Evolutionary conservation across 92 coral and sea anemone genomes (phyloP).

Genomic region (Palythoa caribaeorum): DNA sequence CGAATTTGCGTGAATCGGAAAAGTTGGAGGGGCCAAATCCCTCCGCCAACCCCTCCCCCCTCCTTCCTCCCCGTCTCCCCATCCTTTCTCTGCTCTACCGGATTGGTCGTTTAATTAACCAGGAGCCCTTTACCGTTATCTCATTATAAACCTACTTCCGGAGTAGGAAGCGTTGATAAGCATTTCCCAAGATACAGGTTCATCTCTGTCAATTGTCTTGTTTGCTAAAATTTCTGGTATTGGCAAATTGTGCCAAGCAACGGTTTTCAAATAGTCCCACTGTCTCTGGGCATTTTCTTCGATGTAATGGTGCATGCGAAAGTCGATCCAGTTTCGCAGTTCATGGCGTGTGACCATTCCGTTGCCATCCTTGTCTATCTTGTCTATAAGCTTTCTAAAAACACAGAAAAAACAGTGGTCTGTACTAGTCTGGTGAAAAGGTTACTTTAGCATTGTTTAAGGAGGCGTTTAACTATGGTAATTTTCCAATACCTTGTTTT

Average conservation of each 20-base stretch:
- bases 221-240: not conserved
- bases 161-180: not conserved
- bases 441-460: not conserved
- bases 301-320: constrained; percentile 22
- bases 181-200: constrained; percentile 10
- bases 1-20: too few relatives aligned
- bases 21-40: too few relatives aligned
- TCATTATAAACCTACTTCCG: not conserved
- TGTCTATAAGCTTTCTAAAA: constrained; percentile 54
- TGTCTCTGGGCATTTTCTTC: constrained; percentile 2
- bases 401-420: not conserved
- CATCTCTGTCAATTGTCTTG: constrained; percentile 19
- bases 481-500: too few relatives aligned
- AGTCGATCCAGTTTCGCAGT: constrained; percentile 54
- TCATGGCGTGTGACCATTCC: constrained; percentile 40
- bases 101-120: too few relatives aligned
- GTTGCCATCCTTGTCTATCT: constrained; percentile 60
- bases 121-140: too few relatives aligned
- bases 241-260: not conserved
- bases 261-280: not conserved
- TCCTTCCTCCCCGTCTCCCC: too few relatives aligned
- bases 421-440: not conserved
- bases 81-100: too few relatives aligned
- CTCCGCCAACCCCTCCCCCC: too few relatives aligned
- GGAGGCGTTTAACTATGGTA: not conserved